Conservation (phyloP, 2,113 vertebrate genomes). For the Halichoeres trimaculatus region DNA sequence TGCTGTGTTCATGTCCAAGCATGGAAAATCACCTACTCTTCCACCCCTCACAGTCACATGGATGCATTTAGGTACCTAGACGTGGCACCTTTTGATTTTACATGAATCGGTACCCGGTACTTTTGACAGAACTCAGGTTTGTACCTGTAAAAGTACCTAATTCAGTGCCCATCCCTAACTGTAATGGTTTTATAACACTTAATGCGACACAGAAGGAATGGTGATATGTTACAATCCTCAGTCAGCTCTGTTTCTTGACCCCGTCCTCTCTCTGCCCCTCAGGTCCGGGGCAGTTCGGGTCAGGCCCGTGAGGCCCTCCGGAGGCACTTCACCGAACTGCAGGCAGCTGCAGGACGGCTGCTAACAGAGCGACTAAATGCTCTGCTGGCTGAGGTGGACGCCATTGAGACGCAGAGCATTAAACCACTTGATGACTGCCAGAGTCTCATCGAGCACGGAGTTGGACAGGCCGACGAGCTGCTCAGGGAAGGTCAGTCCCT, state of each 20-base stretch:
- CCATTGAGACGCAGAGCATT: slow-evolving; percentile 73
- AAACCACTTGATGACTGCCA: slow-evolving; percentile 76
- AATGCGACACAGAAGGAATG: no score
- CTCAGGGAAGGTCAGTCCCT: slow-evolving; percentile 68
- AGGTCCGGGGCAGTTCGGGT: slow-evolving; percentile 76
- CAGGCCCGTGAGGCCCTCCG: slow-evolving; percentile 75
- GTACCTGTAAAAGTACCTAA: no score
- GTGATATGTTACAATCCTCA: not conserved
- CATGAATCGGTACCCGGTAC: no score
- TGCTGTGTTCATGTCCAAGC: no score
- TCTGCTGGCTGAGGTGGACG: slow-evolving; percentile 73
- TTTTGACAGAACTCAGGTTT: no score
- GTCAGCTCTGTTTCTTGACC: not conserved
- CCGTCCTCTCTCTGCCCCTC: not conserved
- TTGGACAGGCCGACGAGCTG: slow-evolving; percentile 78
- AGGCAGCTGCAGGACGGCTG: slow-evolving; percentile 55
- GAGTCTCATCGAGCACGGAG: slow-evolving; percentile 75
- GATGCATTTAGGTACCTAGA: no score
- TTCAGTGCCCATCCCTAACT: no score
- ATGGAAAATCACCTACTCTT: no score
- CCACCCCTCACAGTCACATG: no score
- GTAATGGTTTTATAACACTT: no score
- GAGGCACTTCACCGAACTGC: slow-evolving; percentile 72
- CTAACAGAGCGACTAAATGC: slow-evolving; percentile 58
- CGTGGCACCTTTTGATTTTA: no score